phyloP scores from a whole-genome alignment of 2,888 invertebrate species.

The Euspilapteryx auroguttella region DNA sequence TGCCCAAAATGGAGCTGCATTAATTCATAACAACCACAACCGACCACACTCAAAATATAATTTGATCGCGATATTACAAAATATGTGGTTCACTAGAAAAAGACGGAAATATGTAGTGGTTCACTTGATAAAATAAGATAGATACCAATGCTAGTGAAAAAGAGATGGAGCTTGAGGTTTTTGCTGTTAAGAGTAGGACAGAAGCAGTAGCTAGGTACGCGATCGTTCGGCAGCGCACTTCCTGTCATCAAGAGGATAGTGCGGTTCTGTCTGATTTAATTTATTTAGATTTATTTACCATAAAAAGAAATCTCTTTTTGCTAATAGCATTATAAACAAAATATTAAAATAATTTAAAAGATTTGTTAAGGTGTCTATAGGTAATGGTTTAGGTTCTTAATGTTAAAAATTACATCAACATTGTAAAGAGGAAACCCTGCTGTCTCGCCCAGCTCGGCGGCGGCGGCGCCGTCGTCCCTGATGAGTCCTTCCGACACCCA shows the following conservation, averaged over 20 bases:
- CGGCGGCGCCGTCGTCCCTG: no score
- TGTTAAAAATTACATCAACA: no score
- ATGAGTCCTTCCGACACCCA: slow-evolving; percentile 6
- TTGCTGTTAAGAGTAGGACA: slow-evolving; percentile 26
- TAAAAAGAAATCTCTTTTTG: no score
- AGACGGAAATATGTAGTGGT: slow-evolving; percentile 10
- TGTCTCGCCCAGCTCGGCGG: no score
- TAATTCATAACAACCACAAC: slow-evolving; percentile 35
- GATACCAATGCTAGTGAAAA: slow-evolving; percentile 15
- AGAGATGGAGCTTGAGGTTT: slow-evolving; percentile 20
- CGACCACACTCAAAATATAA: slow-evolving; percentile 31
- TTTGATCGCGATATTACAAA: slow-evolving; percentile 46
- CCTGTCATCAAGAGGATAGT: slow-evolving; percentile 18
- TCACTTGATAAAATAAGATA: slow-evolving; percentile 22
- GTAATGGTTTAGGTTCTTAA: no score
- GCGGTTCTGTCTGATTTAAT: slow-evolving; percentile 2
- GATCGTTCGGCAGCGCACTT: slow-evolving; percentile 40
- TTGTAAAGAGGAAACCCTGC: no score
- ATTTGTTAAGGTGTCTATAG: no score
- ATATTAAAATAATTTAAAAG: no score
- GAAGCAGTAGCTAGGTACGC: slow-evolving; percentile 49
- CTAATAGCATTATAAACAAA: no score
- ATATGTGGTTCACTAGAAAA: slow-evolving; percentile 17
- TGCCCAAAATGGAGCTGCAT: slow-evolving; percentile 29
- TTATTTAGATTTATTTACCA: no score